Base-by-base conservation (phyloP, 1,140 invertebrate species). In the Drosophila lini region DNA sequence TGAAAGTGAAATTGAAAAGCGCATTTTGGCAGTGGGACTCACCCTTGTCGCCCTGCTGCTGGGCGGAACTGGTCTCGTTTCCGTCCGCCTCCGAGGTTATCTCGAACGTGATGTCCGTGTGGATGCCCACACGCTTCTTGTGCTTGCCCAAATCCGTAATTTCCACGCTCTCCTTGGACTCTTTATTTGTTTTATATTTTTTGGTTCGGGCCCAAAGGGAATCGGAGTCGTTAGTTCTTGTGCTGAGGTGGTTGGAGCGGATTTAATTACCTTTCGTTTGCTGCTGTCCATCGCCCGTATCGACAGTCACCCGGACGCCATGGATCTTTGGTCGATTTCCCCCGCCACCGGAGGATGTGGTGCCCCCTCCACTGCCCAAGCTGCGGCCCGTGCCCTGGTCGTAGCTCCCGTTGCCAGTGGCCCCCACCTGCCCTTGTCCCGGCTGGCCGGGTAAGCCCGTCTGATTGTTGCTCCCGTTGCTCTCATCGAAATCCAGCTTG, bases 21-120 rank as follows among this genome's bases (percentile, higher is more conserved):
- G 28, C 11, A 11, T 16, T 16, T 10, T 0, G 16, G 22, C 25
- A 6, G 7, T 2, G 0, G 11, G 16, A 69, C 63, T 80, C 71
- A 92, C 91, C 91, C 77, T 92, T 91, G 63, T 92, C 91, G 19
- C 67, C 81, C 25, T 80, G 80, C 64, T 84, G 77, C 47, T 92
- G 85, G 5, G 78, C 80, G 7, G 91, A 84, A 44, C 85, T 92
- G n/a, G 91, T 92, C 48, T 81, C 90, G 73, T 92, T 92, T 38
- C 69, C 81, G 19, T 91, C 85, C 44, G 85, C 80, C 55, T 92
- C 90, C 47, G 90, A 82, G 32, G 91, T 91, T 47, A 92, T 91
- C 56, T 92, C 92, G 74, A 92, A 92, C 73, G 92, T 92, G 63
- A 92, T 92, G 71, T 92, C 92, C 16, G 92, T 92, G 63, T 92